Evolutionary conservation across 2,797 vertebrate genomes (phyloP).

Genomic region (Cirrhinus mrigala): DNA sequence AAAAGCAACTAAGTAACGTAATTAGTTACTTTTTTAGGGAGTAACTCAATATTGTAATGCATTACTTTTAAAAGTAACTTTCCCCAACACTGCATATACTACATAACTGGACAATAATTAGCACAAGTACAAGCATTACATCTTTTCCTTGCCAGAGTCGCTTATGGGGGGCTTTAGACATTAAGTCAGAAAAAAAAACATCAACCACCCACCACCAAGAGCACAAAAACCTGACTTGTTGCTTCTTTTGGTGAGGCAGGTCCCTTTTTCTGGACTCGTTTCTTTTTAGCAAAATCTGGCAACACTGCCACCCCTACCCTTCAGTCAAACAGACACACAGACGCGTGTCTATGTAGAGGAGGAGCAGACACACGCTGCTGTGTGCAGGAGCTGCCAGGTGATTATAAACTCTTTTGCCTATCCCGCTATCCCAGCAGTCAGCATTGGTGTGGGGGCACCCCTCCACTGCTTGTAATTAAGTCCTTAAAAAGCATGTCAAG

Average conservation of each 20-base stretch:
- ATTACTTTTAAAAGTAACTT: no score
- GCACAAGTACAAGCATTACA: neutral
- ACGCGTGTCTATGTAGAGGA: constrained; percentile 30
- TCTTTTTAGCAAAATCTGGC: neutral
- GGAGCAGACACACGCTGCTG: constrained; percentile 49
- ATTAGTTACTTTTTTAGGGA: no score
- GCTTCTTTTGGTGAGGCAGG: neutral
- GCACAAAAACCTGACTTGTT: neutral
- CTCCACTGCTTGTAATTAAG: constrained; percentile 64
- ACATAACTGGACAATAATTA: neutral
- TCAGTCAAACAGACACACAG: constrained; percentile 22
- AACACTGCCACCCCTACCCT: constrained; percentile 9
- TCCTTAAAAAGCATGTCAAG: constrained; percentile 52
- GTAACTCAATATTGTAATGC: no score
- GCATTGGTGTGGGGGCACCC: constrained; percentile 43
- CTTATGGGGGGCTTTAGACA: neutral
- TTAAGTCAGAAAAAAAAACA: no score
- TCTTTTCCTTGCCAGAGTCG: neutral
- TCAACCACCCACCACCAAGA: neutral
- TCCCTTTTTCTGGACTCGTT: neutral
- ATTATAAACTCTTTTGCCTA: constrained; percentile 54
- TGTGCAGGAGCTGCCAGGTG: constrained; percentile 54
- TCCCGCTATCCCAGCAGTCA: constrained; percentile 17
- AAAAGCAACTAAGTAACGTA: no score
- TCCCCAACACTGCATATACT: no score